Conservation (phyloP, 2,888 invertebrate species). For the Eumacrocentrus americanus region DNA sequence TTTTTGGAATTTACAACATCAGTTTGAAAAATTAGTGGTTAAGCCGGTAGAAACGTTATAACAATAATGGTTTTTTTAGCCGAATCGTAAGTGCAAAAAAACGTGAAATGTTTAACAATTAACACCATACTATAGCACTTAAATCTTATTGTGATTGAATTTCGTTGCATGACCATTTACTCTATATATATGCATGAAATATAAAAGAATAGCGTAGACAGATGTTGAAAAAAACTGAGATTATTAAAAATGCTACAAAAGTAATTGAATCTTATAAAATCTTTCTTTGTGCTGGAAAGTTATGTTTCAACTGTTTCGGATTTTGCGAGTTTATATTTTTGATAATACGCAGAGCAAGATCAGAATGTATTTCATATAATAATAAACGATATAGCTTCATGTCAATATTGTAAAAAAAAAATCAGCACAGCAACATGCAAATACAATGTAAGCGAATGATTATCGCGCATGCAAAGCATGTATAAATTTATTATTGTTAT, state of each 20-base stretch:
- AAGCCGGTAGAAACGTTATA: too few species aligned
- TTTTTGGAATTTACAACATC: too few species aligned
- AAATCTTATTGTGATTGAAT: slow-evolving; percentile 32
- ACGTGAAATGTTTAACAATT: slow-evolving; percentile 21
- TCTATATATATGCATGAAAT: slow-evolving; percentile 13
- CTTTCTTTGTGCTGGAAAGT: neutral
- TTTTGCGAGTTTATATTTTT: neutral
- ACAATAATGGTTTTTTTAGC: too few species aligned
- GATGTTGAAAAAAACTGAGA: slow-evolving; percentile 5
- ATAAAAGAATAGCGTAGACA: slow-evolving; percentile 6
- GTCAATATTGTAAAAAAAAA: neutral
- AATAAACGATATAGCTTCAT: neutral
- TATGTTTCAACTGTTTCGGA: neutral
- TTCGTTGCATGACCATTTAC: slow-evolving; percentile 36
- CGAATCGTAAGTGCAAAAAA: slow-evolving; percentile 16
- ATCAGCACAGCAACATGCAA: neutral
- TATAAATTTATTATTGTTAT: neutral
- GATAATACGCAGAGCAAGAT: slow-evolving; percentile 32
- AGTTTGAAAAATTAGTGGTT: too few species aligned
- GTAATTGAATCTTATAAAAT: slow-evolving; percentile 45
- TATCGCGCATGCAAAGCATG: neutral
- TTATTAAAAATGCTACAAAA: slow-evolving; percentile 46
- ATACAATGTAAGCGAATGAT: neutral
- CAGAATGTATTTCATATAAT: neutral
- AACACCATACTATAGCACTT: neutral